Base-by-base conservation (phyloP, 2,888 invertebrate genomes). In the Synanthedon myopaeformis region DNA sequence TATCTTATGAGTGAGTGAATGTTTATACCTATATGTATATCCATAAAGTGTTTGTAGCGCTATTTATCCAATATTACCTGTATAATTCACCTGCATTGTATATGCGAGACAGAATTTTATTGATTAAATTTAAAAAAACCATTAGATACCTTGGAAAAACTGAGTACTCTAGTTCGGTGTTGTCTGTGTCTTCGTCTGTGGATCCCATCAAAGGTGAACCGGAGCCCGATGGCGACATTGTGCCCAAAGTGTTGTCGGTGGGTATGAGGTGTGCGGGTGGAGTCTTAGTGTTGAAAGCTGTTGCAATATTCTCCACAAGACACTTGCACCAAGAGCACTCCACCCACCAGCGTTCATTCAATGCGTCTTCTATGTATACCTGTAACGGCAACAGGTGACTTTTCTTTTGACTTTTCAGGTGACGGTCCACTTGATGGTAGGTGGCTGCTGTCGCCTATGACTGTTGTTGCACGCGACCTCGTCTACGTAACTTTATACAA, bases 311-410 rank as follows among this genome's bases (percentile, higher is more conserved):
- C 64, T 96, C 96, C 0, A 96, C 95, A 72, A 98, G 94, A 19
- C 94, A 92, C 68, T 94, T 94, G 74, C 97, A 97, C 81, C 96
- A 94, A 0, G 94, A 92, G 64, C 94, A 92, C 73, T 98, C 98
- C 17, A 98, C 96, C 96, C 98, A 98, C 61, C 94, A 90, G 42
- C 98, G 89, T 69, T 99, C 98, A 49, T 95, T 96, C 1, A 97
- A 85, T 0, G 97, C 96, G 85, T 99, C 98, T 70, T 99, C 98
- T 56, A 98, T 92, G 76, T 96, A 98, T 0, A 96, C 90, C 92
- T 95, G 67, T 6, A 19, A 35, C 3, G n/a, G 8, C 5, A 80
- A 74, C 42, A 45, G 23, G 13, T 42, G 1, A 49, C 51, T 51
- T 13, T 45, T 41, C 10, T 19, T 41, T 52, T 53, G 23, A 23